Percentiles rank a stretch among this genome's conserved stretches.
phyloP scores from a whole-genome alignment of 2,888 invertebrate genomes.

The Drosophila flavopinicola region DNA sequence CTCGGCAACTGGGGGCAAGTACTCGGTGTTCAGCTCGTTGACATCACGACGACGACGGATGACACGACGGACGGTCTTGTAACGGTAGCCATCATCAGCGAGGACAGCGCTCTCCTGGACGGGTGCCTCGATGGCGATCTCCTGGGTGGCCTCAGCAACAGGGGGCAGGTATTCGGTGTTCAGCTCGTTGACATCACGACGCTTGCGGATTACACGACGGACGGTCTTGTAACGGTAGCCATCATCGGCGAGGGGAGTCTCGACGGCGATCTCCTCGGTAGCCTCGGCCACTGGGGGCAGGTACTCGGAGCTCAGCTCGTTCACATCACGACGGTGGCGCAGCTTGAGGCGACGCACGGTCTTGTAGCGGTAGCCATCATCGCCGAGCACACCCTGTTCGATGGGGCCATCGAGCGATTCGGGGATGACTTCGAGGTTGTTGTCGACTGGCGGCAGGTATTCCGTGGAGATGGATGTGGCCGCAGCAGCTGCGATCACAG shows the following conservation, averaged over 20 bases:
- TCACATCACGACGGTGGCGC: conserved; percentile 77
- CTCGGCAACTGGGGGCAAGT: conserved; percentile 65
- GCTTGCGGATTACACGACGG: conserved; percentile 69
- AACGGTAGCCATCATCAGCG: conserved; percentile 80
- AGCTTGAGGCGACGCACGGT: conserved; percentile 72
- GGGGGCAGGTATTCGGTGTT: conserved; percentile 52
- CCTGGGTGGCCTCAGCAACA: conserved; percentile 30
- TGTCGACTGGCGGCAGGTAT: conserved; percentile 80
- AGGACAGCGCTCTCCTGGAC: too few relatives aligned
- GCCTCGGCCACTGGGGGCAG: conserved; percentile 63
- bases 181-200: conserved; percentile 75
- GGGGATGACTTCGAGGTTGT: conserved; percentile 61
- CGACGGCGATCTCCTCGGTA: conserved; percentile 29
- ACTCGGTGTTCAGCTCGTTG: conserved; percentile 68
- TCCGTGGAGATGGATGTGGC: conserved; percentile 76
- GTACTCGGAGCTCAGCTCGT: conserved; percentile 71
- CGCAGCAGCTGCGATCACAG: conserved; percentile 79
- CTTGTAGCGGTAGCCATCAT: conserved; percentile 83
- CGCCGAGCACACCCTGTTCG: conserved; percentile 67
- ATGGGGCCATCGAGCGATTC: conserved; percentile 61
- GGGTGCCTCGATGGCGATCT: too few relatives aligned
- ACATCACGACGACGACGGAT: conserved; percentile 76
- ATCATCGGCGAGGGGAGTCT: conserved; percentile 58
- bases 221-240: conserved; percentile 77
- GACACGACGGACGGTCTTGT: conserved; percentile 74